Conservation (phyloP, 2,797 vertebrate species). For the Anabacerthia variegaticeps region DNA sequence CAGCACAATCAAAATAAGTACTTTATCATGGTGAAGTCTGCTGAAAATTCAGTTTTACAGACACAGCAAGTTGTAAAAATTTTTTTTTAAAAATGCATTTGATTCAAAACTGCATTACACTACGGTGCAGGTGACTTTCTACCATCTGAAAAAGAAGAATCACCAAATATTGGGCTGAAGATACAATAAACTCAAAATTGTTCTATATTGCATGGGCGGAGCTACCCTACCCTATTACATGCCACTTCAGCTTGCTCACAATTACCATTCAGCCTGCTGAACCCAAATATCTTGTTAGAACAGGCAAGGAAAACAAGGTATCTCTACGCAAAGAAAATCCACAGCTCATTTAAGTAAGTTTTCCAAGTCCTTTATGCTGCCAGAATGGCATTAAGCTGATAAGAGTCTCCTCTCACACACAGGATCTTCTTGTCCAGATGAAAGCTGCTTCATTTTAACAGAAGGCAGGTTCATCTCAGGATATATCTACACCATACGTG, state of each 20-base stretch:
- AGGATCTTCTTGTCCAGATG: background rate
- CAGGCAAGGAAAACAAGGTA: background rate
- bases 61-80: background rate
- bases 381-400: background rate
- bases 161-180: background rate
- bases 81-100: background rate
- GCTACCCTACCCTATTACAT: background rate
- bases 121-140: background rate
- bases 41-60: background rate
- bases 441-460: background rate
- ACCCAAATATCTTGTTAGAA: background rate
- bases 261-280: background rate
- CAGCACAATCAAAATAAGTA: background rate
- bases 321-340: background rate
- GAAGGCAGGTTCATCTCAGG: background rate
- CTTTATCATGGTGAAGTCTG: background rate
- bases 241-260: background rate
- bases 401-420: background rate
- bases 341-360: background rate
- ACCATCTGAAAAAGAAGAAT: background rate
- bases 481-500: background rate
- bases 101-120: background rate
- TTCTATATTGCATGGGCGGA: background rate
- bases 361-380: background rate
- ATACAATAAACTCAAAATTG: background rate